Base-by-base conservation (phyloP, 2,888 invertebrate species). In the Tipula confusa region DNA sequence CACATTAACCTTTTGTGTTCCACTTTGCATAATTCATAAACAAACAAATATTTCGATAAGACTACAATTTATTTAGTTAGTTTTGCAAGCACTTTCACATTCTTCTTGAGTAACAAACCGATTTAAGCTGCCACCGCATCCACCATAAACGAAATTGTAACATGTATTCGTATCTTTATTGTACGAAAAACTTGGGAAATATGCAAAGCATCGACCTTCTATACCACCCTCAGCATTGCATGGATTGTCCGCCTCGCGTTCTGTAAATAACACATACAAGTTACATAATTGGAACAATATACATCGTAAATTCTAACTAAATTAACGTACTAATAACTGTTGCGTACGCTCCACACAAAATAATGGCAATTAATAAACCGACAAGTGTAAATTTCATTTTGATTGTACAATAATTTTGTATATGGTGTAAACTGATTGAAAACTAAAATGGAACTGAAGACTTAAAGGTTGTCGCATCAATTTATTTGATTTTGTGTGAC, bases 41-140 rank as follows among this genome's bases (percentile, higher is more conserved):
- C 64, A 64, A 64, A 11, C 24, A 24, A 64, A 24, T 24, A 64
- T 7, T 24, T 64, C 24, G 9, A 64, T 64, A 9, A 38, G 13
- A 64, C 5, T 1, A 0, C n/a, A 43, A 43, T 24, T 7, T 24
- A 64, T 64, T 18, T 24, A 18, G 24, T 11, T 64, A 64, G 0
- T 82, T 81, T 83, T 83, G 48, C 89, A 88, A 0, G 87, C 86
- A 36, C 85, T 85, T 84, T 88, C 87, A 83, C 88, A 89, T 3
- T 87, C 87, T 84, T 86, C 85, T n/a, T 85, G 84, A 38, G 87
- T 86, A 0, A 87, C 87, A 85, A 87, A 89, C 24, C 87, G 86
- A 84, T 89, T 89, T 29, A 86, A 88, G 82, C 88, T 89, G 48
- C 89, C 89, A 2, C 84, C 85, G 82, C 89, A 89, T 38, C 89